These are phyloP conservation scores for Isoperla grammatica DNA, from an alignment of 2,888 invertebrate species.

Conservation along the genomic window DNA sequence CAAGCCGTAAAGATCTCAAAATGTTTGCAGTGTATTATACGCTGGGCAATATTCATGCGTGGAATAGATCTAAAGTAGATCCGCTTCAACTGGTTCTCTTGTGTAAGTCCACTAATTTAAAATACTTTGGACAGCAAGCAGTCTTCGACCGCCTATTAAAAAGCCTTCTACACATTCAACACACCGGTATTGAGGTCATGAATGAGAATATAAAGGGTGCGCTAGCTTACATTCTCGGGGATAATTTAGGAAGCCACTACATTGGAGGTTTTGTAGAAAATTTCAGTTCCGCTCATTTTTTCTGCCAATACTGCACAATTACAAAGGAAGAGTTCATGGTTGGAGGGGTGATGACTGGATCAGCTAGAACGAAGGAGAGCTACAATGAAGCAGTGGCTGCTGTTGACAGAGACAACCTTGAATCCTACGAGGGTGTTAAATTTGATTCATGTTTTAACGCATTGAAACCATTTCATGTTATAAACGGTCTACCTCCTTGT, in stretches of 20 bases:
- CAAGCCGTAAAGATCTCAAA: not conserved
- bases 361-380: not conserved
- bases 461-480: slow-evolving; percentile 5
- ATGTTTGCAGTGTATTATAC: slow-evolving; percentile 15
- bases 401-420: too few relatives aligned
- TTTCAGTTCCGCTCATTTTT: slow-evolving; percentile 8
- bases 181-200: not conserved
- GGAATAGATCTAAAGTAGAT: slow-evolving; percentile 11
- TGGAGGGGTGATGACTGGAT: not conserved
- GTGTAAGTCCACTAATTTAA: not conserved
- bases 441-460: too few relatives aligned
- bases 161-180: too few relatives aligned
- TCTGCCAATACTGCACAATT: slow-evolving; percentile 17
- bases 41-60: too few relatives aligned
- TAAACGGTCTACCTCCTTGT: slow-evolving; percentile 10
- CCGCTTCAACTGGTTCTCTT: not conserved
- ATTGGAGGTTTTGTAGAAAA: slow-evolving; percentile 18
- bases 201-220: slow-evolving; percentile 1
- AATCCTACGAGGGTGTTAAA: too few relatives aligned
- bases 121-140: not conserved
- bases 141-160: too few relatives aligned
- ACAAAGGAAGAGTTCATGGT: not conserved
- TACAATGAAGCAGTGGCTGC: too few relatives aligned
- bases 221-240: not conserved
- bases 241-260: too few relatives aligned